Evolutionary conservation across 1,140 invertebrate species (phyloP).

Genomic region (Drosophila orosa): DNA sequence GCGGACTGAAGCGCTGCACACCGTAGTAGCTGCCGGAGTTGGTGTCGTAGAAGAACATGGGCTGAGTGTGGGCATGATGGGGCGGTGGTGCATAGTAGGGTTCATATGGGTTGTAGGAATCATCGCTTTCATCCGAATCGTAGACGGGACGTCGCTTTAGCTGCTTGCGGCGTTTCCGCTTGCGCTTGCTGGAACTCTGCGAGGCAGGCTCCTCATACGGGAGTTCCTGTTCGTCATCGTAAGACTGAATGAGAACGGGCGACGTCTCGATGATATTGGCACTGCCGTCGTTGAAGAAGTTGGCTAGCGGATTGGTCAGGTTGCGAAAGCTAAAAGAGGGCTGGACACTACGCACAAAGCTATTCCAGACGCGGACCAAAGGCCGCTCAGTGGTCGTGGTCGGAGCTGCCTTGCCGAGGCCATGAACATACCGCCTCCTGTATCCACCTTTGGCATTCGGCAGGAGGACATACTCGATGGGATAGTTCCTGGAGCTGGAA

Average conservation of each 20-base stretch:
- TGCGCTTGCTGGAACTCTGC: conserved; percentile 55
- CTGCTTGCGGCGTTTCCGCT: conserved; percentile 66
- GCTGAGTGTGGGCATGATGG: conserved; percentile 16
- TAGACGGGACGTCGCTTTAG: conserved; percentile 42
- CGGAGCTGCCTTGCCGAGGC: conserved; percentile 33
- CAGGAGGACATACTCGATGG: conserved; percentile 31
- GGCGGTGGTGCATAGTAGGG: conserved; percentile 19
- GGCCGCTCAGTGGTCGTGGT: conserved; percentile 65
- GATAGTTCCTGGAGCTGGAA: conserved; percentile 17
- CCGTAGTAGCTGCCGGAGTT: conserved; percentile 59
- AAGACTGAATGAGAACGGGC: conserved; percentile 49
- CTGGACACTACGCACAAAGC: conserved; percentile 71
- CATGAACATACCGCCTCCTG: conserved; percentile 31
- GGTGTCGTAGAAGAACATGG: conserved; percentile 64
- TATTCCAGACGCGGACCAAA: conserved; percentile 72
- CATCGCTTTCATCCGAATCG: conserved; percentile 42
- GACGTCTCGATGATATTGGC: conserved; percentile 71
- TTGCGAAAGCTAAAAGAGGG: conserved; percentile 65
- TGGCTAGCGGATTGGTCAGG: conserved; percentile 71
- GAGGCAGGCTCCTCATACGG: conserved; percentile 16
- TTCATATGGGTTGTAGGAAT: conserved; percentile 53
- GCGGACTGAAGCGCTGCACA: conserved; percentile 47
- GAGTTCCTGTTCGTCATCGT: conserved; percentile 19
- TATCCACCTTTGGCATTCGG: conserved; percentile 33
- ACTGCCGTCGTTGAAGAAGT: conserved; percentile 70